Evolutionary conservation across 2,888 invertebrate genomes (phyloP).

Genomic region (Pyrocoelia pectoralis): DNA sequence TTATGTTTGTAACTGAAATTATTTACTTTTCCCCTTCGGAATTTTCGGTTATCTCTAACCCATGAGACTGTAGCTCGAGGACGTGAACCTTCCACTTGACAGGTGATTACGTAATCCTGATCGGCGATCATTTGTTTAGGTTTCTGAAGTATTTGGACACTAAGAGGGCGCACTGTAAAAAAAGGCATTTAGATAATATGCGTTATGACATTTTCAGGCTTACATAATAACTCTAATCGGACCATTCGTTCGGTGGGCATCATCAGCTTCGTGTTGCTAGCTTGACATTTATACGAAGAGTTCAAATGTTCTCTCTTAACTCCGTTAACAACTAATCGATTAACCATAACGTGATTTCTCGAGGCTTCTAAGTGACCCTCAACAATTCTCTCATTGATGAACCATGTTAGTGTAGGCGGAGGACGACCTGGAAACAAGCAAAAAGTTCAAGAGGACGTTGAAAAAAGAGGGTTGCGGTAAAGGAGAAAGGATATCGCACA

Average conservation of each 20-base stretch:
- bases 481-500: neutral
- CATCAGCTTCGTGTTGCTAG: slow-evolving; percentile 86
- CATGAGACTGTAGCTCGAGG: slow-evolving; percentile 86
- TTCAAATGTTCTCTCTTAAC: slow-evolving; percentile 81
- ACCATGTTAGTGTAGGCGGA: slow-evolving; percentile 85
- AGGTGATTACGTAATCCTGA: slow-evolving; percentile 79
- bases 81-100: slow-evolving; percentile 85
- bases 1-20: slow-evolving; percentile 7
- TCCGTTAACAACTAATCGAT: slow-evolving; percentile 77
- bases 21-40: slow-evolving; percentile 79
- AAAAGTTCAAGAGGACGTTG: neutral
- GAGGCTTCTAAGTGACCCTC: slow-evolving; percentile 76
- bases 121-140: slow-evolving; percentile 80
- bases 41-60: slow-evolving; percentile 82
- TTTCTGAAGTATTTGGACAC: slow-evolving; percentile 79
- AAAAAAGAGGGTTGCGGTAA: neutral
- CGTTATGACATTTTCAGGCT: slow-evolving; percentile 67
- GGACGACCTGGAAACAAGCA: slow-evolving; percentile 72
- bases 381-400: slow-evolving; percentile 74
- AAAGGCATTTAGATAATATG: neutral
- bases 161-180: slow-evolving; percentile 79
- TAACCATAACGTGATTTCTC: slow-evolving; percentile 79
- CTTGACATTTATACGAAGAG: slow-evolving; percentile 87
- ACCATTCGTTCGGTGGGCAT: slow-evolving; percentile 84
- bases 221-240: slow-evolving; percentile 83